Evolutionary conservation across 2,888 invertebrate species (phyloP).

Genomic region (Sericinus montela): DNA sequence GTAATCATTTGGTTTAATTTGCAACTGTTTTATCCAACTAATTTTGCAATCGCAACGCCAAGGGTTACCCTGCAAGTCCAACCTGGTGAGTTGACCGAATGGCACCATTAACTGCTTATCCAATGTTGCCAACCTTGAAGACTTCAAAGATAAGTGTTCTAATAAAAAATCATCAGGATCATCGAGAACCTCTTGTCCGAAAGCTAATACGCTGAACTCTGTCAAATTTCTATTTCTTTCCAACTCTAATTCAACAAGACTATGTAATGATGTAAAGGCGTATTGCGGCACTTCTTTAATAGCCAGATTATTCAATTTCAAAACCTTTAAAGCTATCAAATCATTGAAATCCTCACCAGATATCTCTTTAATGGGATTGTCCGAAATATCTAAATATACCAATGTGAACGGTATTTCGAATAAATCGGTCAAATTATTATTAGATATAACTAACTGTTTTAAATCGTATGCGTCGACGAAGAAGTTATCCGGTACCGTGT

Average conservation of each 20-base stretch:
- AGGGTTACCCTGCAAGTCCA: slow-evolving; percentile 81
- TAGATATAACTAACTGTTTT: slow-evolving; percentile 60
- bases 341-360: slow-evolving; percentile 68
- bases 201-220: slow-evolving; percentile 63
- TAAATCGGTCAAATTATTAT: slow-evolving; percentile 74
- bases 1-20: slow-evolving; percentile 55
- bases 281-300: slow-evolving; percentile 74
- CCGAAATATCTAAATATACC: slow-evolving; percentile 81
- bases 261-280: slow-evolving; percentile 75
- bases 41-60: slow-evolving; percentile 83
- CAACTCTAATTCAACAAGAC: slow-evolving; percentile 71
- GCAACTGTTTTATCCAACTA: slow-evolving; percentile 66
- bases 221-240: slow-evolving; percentile 76
- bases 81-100: slow-evolving; percentile 58
- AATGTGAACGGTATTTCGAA: slow-evolving; percentile 79
- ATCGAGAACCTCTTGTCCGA: slow-evolving; percentile 55
- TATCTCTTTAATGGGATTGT: slow-evolving; percentile 75
- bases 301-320: slow-evolving; percentile 78
- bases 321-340: slow-evolving; percentile 68
- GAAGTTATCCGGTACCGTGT: slow-evolving; percentile 55
- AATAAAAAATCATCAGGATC: slow-evolving; percentile 63
- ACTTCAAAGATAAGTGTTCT: slow-evolving; percentile 62
- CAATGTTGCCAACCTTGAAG: slow-evolving; percentile 61
- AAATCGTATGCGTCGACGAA: slow-evolving; percentile 66
- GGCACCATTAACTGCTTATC: slow-evolving; percentile 55